Evolutionary conservation across 1,140 invertebrate species (phyloP).

Genomic region (Plutomurus gul): DNA sequence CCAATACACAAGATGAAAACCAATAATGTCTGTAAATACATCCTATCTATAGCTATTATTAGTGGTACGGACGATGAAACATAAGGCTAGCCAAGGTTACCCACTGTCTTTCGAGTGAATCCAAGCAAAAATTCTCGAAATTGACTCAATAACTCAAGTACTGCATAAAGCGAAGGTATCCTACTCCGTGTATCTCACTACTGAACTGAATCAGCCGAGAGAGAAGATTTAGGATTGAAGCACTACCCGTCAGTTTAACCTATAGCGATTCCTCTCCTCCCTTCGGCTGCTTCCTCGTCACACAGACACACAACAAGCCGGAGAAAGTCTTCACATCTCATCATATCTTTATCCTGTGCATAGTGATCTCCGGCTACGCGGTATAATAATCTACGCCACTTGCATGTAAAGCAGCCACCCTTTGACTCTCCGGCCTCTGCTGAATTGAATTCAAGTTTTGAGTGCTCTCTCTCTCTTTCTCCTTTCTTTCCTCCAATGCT

Average conservation of each 20-base stretch:
- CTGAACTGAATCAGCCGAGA: too few species aligned
- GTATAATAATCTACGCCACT: neutral
- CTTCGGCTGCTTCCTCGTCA: too few species aligned
- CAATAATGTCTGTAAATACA: neutral
- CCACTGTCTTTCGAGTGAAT: neutral
- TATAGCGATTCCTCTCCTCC: too few species aligned
- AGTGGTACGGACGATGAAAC: neutral
- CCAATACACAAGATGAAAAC: neutral
- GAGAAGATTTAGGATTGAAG: too few species aligned
- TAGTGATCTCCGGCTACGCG: neutral
- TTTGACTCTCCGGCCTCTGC: constrained; percentile 19
- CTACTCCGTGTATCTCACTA: neutral
- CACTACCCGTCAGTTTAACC: too few species aligned
- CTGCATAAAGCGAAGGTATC: neutral
- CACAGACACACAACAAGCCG: neutral
- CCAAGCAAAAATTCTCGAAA: neutral
- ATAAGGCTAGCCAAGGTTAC: too few species aligned
- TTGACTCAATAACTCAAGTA: neutral
- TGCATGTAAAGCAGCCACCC: neutral
- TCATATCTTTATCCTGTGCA: neutral
- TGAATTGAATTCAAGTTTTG: constrained; percentile 11
- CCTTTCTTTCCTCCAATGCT: neutral
- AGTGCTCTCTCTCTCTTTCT: neutral
- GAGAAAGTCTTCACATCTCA: neutral
- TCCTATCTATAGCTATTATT: neutral